Evolutionary conservation across 1,140 invertebrate species (phyloP).

Genomic region (Micrasema longulum): DNA sequence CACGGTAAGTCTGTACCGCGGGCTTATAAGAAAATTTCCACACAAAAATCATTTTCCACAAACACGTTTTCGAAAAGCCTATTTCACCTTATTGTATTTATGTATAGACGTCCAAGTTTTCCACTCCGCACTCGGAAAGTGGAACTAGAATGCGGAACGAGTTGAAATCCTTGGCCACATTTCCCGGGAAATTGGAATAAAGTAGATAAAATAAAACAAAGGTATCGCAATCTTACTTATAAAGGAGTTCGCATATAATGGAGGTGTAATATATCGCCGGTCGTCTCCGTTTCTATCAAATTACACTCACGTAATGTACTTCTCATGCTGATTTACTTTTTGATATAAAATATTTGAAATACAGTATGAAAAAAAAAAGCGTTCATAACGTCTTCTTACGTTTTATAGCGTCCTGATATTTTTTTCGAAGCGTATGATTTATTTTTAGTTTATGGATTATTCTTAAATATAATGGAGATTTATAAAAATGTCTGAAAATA

Average conservation of each 20-base stretch:
- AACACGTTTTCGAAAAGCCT: conserved; percentile 22
- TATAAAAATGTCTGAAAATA: too few species aligned
- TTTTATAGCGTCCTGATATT: too few species aligned
- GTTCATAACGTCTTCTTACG: too few species aligned
- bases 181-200: conserved; percentile 39
- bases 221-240: conserved; percentile 43
- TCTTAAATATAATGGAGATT: too few species aligned
- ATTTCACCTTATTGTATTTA: conserved; percentile 30
- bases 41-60: conserved; percentile 19
- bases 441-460: too few species aligned
- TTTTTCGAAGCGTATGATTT: too few species aligned
- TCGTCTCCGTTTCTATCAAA: conserved; percentile 29
- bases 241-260: conserved; percentile 17
- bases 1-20: conserved; percentile 2
- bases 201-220: conserved; percentile 45
- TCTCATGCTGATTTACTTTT: neutral
- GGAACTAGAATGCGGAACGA: conserved; percentile 11
- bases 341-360: too few species aligned
- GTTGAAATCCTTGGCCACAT: conserved; percentile 39
- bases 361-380: too few species aligned
- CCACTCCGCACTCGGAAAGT: conserved; percentile 14
- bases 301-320: neutral
- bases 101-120: conserved; percentile 31
- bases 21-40: conserved; percentile 16
- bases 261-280: conserved; percentile 1